phyloP scores from a whole-genome alignment of 1,140 invertebrate species.

The Drosophila watanabei region DNA sequence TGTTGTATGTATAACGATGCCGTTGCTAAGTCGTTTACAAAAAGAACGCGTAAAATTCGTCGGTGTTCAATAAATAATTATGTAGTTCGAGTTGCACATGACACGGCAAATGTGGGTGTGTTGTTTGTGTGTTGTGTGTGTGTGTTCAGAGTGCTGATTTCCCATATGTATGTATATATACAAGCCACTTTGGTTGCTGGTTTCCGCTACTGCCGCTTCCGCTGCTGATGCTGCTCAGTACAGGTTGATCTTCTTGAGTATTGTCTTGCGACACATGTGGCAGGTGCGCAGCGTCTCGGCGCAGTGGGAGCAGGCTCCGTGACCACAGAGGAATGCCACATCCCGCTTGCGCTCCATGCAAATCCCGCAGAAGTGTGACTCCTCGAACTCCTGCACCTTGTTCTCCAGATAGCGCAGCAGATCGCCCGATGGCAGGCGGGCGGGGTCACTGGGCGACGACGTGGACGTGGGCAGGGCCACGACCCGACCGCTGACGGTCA shows the following conservation, averaged over 20 bases:
- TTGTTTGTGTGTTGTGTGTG: conserved; percentile 33
- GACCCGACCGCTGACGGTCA: conserved; percentile 70
- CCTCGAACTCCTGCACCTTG: conserved; percentile 95
- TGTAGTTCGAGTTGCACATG: conserved; percentile 42
- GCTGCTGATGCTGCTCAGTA: conserved; percentile 86
- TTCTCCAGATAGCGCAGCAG: conserved; percentile 92
- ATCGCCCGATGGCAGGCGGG: conserved; percentile 87
- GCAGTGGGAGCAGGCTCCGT: conserved; percentile 94
- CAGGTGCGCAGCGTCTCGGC: conserved; percentile 93
- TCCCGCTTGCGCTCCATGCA: conserved; percentile 93
- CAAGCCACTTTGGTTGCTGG: conserved; percentile 80
- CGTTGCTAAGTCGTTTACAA: conserved; percentile 50
- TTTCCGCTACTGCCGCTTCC: conserved; percentile 20
- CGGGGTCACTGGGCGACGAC: conserved; percentile 74
- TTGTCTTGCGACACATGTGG: conserved; percentile 96
- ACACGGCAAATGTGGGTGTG: conserved; percentile 35
- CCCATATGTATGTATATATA: conserved; percentile 67
- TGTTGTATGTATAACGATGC: conserved; percentile 53
- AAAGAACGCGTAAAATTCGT: conserved; percentile 49
- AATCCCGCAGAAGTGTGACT: conserved; percentile 92
- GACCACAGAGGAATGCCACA: conserved; percentile 95
- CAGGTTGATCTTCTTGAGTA: conserved; percentile 95
- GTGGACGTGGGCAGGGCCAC: conserved; percentile 57
- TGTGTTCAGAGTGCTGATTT: conserved; percentile 26
- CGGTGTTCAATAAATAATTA: conserved; percentile 74